Conservation (phyloP, 2,888 invertebrate species). For the Mythimna albipuncta region DNA sequence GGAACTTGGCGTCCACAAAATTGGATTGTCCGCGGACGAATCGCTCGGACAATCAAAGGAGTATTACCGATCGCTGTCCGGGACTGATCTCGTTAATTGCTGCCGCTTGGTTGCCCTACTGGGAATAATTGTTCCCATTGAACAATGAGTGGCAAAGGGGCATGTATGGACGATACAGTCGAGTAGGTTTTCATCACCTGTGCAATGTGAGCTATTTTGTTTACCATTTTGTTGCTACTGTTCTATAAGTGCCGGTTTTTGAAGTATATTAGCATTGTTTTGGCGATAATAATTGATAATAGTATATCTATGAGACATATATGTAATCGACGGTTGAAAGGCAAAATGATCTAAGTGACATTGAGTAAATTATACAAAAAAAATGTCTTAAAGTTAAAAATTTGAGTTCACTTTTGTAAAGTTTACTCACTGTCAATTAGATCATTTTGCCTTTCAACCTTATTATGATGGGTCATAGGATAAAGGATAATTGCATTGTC, state of each 20-base stretch:
- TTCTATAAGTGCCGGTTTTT: neutral
- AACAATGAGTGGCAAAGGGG: constrained; percentile 47
- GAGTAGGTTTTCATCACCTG: constrained; percentile 39
- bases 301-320: too few relatives aligned
- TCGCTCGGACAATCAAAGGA: constrained; percentile 67
- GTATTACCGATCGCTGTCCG: constrained; percentile 61
- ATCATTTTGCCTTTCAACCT: too few relatives aligned
- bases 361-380: too few relatives aligned
- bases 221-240: neutral
- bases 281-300: too few relatives aligned
- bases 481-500: too few relatives aligned
- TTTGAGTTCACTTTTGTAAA: too few relatives aligned
- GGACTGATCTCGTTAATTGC: constrained; percentile 66
- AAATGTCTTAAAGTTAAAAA: too few relatives aligned
- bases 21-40: constrained; percentile 64
- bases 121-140: constrained; percentile 62
- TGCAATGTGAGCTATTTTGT: neutral
- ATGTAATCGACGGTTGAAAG: too few relatives aligned
- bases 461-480: too few relatives aligned
- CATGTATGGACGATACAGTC: constrained; percentile 14
- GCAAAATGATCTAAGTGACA: too few relatives aligned
- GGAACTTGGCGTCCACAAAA: constrained; percentile 56
- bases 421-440: too few relatives aligned
- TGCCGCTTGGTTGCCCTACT: constrained; percentile 60
- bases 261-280: too few relatives aligned